Conservation (phyloP, 2,888 invertebrate genomes). For the Crossocerus cetratus region DNA sequence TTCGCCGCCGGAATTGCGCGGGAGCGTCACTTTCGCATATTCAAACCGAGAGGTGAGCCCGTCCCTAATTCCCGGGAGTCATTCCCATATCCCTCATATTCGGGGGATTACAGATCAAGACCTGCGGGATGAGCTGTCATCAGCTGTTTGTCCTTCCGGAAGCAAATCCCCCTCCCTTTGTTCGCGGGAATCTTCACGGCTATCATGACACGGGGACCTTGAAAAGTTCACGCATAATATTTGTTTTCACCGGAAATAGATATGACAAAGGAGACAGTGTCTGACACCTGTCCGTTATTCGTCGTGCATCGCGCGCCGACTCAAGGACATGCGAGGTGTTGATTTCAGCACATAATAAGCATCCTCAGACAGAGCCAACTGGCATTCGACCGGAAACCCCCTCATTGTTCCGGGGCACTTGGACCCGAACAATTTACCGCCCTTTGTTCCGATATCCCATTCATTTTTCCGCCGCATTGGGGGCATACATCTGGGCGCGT, state of each 20-base stretch:
- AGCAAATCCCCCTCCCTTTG: too few relatives aligned
- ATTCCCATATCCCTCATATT: too few relatives aligned
- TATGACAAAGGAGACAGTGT: conserved; percentile 16
- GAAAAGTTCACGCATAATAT: too few relatives aligned
- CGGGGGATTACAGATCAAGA: too few relatives aligned
- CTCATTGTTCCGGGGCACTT: conserved; percentile 11
- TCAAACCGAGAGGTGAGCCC: too few relatives aligned
- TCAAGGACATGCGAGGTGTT: conserved; percentile 11
- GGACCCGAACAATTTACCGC: not conserved
- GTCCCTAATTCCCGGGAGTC: too few relatives aligned
- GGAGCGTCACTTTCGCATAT: not conserved
- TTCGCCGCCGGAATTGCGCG: not conserved
- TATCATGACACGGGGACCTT: too few relatives aligned
- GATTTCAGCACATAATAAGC: conserved; percentile 21
- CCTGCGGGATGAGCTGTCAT: too few relatives aligned
- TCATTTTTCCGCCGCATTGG: not conserved
- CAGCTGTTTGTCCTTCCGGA: too few relatives aligned
- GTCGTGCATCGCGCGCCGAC: conserved; percentile 13
- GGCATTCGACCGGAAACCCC: conserved; percentile 9
- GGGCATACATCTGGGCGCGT: not conserved
- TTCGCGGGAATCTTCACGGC: too few relatives aligned
- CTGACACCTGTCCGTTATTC: conserved; percentile 21
- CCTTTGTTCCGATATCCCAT: not conserved
- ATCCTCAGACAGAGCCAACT: not conserved
- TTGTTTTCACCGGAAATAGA: not conserved